Evolutionary conservation across 2,113 vertebrate genomes (phyloP).

Genomic region (Ptilorrhoa leucosticta): DNA sequence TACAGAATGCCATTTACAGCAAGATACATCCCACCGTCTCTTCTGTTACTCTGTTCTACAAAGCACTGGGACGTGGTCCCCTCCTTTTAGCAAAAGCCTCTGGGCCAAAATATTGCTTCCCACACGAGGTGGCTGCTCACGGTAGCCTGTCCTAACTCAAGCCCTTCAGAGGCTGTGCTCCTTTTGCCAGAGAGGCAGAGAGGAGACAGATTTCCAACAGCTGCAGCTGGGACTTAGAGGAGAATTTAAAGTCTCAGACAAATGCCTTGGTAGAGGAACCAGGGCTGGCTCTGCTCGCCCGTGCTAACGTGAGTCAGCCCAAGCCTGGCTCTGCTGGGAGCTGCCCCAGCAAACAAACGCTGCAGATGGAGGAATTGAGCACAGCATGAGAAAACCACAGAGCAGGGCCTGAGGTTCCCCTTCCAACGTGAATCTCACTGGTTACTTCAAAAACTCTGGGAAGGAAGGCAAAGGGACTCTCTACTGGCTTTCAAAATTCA

Average conservation of each 20-base stretch:
- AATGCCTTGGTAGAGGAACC: not conserved
- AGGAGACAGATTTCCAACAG: not conserved
- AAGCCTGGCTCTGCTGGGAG: not conserved
- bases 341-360: not conserved
- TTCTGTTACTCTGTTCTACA: not conserved
- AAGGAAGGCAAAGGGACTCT: not conserved
- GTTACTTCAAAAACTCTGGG: not conserved
- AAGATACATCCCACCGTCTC: not conserved
- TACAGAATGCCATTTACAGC: not conserved
- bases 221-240: not conserved
- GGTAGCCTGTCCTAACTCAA: not conserved
- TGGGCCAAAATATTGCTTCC: not conserved
- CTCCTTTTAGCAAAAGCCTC: not conserved
- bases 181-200: not conserved
- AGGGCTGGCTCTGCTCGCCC: fast-evolving
- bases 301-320: fast-evolving
- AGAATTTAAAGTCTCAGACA: not conserved
- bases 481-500: not conserved
- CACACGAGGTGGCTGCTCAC: not conserved
- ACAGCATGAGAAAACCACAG: not conserved
- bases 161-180: not conserved
- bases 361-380: not conserved
- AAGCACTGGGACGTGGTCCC: not conserved
- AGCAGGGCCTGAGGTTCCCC: not conserved
- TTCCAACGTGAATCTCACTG: not conserved